These are phyloP conservation scores for Poeciliopsis turrubarensis DNA, from an alignment of 2,113 vertebrate genomes.

Conservation along the genomic window DNA sequence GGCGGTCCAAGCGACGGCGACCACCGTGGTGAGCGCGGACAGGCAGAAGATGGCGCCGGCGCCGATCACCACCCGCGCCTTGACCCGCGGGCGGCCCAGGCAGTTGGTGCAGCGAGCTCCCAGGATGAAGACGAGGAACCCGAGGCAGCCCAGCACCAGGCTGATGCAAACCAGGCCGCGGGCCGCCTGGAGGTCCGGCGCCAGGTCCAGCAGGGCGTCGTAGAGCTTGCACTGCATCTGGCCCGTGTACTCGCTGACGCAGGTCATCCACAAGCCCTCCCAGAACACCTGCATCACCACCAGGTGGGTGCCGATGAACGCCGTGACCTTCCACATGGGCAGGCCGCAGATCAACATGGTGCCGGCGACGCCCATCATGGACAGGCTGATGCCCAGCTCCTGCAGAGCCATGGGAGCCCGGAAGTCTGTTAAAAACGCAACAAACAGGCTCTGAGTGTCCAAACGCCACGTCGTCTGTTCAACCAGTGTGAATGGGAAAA, in stretches of 20 bases:
- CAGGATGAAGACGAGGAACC: conserved; percentile 78
- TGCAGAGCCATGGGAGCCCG: conserved; percentile 77
- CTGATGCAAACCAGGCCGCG: conserved; percentile 83
- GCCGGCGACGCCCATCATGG: conserved; percentile 80
- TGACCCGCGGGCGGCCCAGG: conserved; percentile 72
- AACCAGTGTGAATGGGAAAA: no score
- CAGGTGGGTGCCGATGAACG: conserved; percentile 86
- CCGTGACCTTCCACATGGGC: conserved; percentile 90
- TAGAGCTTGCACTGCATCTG: conserved; percentile 90
- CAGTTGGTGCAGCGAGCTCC: conserved; percentile 85
- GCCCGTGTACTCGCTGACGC: conserved; percentile 84
- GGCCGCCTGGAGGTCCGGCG: conserved; percentile 82
- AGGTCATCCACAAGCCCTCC: conserved; percentile 91
- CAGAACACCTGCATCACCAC: conserved; percentile 89
- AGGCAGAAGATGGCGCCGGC: conserved; percentile 80
- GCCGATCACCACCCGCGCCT: conserved; percentile 74
- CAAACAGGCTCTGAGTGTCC: background rate
- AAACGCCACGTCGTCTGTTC: background rate
- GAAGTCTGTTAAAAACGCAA: conserved; percentile 20
- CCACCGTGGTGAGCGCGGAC: conserved; percentile 77
- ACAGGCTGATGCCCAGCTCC: conserved; percentile 82
- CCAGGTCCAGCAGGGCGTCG: conserved; percentile 85
- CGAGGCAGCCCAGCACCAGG: conserved; percentile 78
- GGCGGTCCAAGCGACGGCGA: conserved; percentile 89
- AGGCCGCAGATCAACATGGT: conserved; percentile 86